phyloP scores from a whole-genome alignment of 2,888 invertebrate genomes.

The Dexiosoma caninum region DNA sequence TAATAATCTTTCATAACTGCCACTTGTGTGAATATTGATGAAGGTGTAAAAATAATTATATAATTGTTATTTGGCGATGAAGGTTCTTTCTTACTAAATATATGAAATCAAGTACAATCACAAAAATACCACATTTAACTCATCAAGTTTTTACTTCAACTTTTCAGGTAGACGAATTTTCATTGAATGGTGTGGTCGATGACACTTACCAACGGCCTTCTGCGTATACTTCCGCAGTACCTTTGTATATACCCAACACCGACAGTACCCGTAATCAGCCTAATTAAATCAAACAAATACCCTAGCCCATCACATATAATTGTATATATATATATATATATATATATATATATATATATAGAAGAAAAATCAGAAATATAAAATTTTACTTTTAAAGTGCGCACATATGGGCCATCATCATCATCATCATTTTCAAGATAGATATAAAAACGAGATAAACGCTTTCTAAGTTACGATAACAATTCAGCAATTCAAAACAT shows the following conservation, averaged over 20 bases:
- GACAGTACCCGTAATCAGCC: slow-evolving; percentile 65
- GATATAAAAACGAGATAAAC: slow-evolving; percentile 46
- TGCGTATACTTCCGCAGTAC: slow-evolving; percentile 64
- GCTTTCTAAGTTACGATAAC: slow-evolving; percentile 60
- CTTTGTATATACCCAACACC: slow-evolving; percentile 66
- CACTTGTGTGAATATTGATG: no score
- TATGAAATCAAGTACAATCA: background rate
- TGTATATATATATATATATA: slow-evolving; percentile 58
- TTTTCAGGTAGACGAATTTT: slow-evolving; percentile 60
- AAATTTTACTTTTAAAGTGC: slow-evolving; percentile 61
- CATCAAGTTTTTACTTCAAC: background rate
- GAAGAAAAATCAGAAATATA: slow-evolving; percentile 30
- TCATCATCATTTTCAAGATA: slow-evolving; percentile 40
- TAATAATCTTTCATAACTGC: no score
- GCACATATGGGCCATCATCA: slow-evolving; percentile 56
- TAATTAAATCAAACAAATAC: slow-evolving; percentile 62
- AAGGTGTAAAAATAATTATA: no score
- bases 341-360: slow-evolving; percentile 44
- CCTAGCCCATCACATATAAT: slow-evolving; percentile 49
- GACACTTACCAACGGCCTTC: slow-evolving; percentile 64
- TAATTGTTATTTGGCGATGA: no score
- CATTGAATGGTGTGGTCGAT: slow-evolving; percentile 63
- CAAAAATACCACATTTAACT: background rate
- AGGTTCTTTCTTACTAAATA: no score
- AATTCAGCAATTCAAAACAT: slow-evolving; percentile 57